Evolutionary conservation across 1,140 invertebrate species (phyloP).

Genomic region (Hylaeus volcanicus): DNA sequence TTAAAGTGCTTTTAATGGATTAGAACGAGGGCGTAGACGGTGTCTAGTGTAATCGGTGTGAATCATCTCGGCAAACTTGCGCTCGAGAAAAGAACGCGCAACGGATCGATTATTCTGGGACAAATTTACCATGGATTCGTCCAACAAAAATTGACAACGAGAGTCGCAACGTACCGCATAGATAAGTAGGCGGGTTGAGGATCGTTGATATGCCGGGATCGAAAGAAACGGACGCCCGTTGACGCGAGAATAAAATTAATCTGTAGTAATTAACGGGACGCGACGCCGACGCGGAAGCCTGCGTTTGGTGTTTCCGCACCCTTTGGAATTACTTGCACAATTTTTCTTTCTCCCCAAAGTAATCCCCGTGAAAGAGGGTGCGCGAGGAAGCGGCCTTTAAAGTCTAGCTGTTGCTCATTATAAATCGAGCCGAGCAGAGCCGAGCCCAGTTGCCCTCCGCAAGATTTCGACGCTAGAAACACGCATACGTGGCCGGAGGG

Average conservation of each 20-base stretch:
- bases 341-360: not conserved
- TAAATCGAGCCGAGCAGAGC: conserved; percentile 10
- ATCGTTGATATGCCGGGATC: not conserved
- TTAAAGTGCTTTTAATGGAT: conserved; percentile 79
- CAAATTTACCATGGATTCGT: too few relatives aligned
- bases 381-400: conserved; percentile 10
- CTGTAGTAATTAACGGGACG: conserved; percentile 15
- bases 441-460: not conserved
- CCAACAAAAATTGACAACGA: too few relatives aligned
- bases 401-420: conserved; percentile 7
- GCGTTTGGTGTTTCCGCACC: too few relatives aligned
- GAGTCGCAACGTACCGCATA: too few relatives aligned
- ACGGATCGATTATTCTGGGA: not conserved
- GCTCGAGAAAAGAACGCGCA: not conserved
- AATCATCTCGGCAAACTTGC: conserved; percentile 41
- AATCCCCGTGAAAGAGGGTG: conserved; percentile 10
- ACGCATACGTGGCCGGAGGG: conserved; percentile 48
- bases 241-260: conserved; percentile 18
- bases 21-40: conserved; percentile 35
- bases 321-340: conserved; percentile 17
- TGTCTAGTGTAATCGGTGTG: conserved; percentile 28
- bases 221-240: not conserved
- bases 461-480: conserved; percentile 25
- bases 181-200: too few relatives aligned
- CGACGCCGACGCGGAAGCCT: too few relatives aligned